A percentile compares a stretch with the other conserved stretches of the same genome.
These are phyloP conservation scores for Spodoptera picta DNA, from an alignment of 2,888 invertebrate genomes.

Conservation along the genomic window DNA sequence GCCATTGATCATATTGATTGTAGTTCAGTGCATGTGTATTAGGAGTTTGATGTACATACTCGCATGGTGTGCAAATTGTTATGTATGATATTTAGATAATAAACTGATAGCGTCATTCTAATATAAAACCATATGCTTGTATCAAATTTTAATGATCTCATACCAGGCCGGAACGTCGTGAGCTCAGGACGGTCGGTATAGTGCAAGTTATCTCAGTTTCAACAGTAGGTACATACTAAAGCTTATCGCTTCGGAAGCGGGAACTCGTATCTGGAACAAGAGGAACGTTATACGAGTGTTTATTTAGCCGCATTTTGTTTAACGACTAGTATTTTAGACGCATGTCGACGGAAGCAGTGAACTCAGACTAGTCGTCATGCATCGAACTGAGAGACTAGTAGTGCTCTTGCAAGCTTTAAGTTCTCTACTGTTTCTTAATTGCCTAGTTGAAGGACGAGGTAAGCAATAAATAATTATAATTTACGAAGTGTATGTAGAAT, in stretches of 20 bases:
- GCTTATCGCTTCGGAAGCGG: slow-evolving; percentile 76
- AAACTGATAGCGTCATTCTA: slow-evolving; percentile 37
- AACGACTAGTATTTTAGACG: slow-evolving; percentile 66
- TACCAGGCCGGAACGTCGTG: slow-evolving; percentile 44
- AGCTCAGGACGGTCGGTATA: slow-evolving; percentile 42
- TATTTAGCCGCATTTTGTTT: slow-evolving; percentile 66
- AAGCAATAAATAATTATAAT: slow-evolving; percentile 56
- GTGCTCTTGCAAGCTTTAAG: slow-evolving; percentile 59
- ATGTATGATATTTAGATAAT: slow-evolving; percentile 16
- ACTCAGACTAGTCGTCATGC: slow-evolving; percentile 59
- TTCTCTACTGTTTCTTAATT: slow-evolving; percentile 51
- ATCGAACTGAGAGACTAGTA: slow-evolving; percentile 64
- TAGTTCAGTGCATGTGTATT: no score
- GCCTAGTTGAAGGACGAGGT: slow-evolving; percentile 59
- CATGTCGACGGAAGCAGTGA: slow-evolving; percentile 66
- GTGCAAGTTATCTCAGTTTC: slow-evolving; percentile 32
- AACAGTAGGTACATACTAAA: slow-evolving; percentile 49
- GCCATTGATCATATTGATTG: no score
- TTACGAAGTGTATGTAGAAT: no score
- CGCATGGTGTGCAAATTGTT: slow-evolving; percentile 20
- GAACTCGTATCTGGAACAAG: slow-evolving; percentile 70
- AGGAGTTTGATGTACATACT: neutral
- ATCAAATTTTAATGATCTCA: slow-evolving; percentile 62
- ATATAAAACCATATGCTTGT: slow-evolving; percentile 56
- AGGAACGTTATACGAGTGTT: slow-evolving; percentile 66